Base-by-base conservation (phyloP, 2,888 invertebrate species). In the Noctuana brunneofusca region DNA sequence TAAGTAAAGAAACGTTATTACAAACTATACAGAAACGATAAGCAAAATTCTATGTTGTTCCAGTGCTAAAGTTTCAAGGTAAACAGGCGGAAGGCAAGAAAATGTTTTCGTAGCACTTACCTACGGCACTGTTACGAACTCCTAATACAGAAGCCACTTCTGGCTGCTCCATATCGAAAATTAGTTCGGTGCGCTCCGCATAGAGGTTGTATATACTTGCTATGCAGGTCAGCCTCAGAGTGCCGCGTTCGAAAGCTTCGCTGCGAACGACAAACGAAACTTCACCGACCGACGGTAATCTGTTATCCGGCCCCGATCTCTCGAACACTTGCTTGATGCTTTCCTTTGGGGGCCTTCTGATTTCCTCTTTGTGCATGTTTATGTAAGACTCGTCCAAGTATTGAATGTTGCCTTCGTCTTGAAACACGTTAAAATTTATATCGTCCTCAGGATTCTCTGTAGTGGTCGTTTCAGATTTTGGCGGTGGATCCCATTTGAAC, bases 141-240 rank as follows among this genome's bases (percentile, higher is more conserved):
- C 95, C 95, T 72, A 95, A 87, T 73, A 96, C 95, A 63, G 95
- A 95, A 66, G 95, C 95, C 73, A 95, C 93, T 83, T 95, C 93
- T 65, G 96, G 95, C 75, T 94, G 94, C 83, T 95, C 95, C 87
- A 95, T 95, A 81, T 95, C 95, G 75, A 95, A 90, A 72, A 93
- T 87, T 68, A 93, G 87, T 80, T 94, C 94, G 59, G 93, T 92
- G 69, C 93, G 90, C 70, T 93, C 92, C 69, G 92, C 92, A 83
- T 95, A 95, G 72, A 95, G 87, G 80, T 94, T 93, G 88, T 95
- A 95, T 81, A 95, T 90, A 72, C 92, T 93, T 62, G 94, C 95
- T 74, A 93, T 92, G 83, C 95, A 95, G 72, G 93, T 92, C 69
- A 95, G 87, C 66, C 93, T 92, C 64, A 95, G 90, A 75, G 93